Evolutionary conservation across 2,113 vertebrate genomes (phyloP).

Genomic region (Petromus typicus): DNA sequence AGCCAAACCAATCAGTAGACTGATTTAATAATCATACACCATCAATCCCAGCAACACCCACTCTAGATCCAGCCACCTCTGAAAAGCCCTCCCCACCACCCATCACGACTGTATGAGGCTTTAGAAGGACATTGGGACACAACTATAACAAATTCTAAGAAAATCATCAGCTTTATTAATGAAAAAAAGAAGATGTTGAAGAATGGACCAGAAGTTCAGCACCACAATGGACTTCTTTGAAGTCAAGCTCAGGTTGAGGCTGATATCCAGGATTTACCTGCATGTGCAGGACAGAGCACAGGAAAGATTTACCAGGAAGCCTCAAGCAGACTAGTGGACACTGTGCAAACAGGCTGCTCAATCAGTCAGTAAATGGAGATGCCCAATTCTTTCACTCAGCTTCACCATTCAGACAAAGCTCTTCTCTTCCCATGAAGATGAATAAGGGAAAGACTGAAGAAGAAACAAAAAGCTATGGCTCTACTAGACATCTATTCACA

Average conservation of each 20-base stretch:
- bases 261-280: background rate
- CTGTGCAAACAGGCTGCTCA: background rate
- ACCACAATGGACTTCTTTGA: background rate
- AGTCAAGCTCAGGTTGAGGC: background rate
- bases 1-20: background rate
- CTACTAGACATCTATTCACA: background rate
- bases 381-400: background rate
- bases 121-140: background rate
- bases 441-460: background rate
- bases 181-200: background rate
- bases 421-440: background rate
- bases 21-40: background rate
- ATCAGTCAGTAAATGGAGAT: background rate
- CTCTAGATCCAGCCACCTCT: background rate
- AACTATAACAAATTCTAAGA: background rate
- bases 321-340: background rate
- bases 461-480: background rate
- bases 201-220: background rate
- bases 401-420: background rate
- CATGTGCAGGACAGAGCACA: background rate
- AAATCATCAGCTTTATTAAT: background rate
- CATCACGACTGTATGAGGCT: background rate
- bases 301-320: too few species aligned
- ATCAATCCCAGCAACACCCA: background rate
- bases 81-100: background rate